Conservation (phyloP, 2,888 invertebrate species). For the Imbricaverruca yamaguchii region DNA sequence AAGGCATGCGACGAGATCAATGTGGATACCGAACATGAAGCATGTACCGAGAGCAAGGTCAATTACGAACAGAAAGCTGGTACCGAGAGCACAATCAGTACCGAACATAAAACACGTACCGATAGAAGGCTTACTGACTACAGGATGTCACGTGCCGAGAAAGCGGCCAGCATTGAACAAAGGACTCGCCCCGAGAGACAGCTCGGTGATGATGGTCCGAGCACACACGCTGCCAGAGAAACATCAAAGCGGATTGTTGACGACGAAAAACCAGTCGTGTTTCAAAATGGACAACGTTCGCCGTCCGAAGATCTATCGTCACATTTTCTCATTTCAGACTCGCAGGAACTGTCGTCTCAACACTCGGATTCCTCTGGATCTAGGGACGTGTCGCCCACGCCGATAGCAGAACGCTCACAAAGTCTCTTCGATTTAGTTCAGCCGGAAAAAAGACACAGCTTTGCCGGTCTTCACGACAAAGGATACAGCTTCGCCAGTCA, state of each 20-base stretch:
- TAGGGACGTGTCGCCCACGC: slow-evolving; percentile 35
- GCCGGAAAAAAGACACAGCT: slow-evolving; percentile 2
- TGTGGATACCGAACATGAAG: no score
- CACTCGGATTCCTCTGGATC: slow-evolving; percentile 47
- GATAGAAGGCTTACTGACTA: no score
- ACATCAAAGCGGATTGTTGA: no score
- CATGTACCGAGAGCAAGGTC: no score
- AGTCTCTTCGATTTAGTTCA: slow-evolving; percentile 22
- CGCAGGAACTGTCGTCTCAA: background rate
- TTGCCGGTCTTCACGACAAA: background rate
- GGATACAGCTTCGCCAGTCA: background rate
- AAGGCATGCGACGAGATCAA: slow-evolving; percentile 4
- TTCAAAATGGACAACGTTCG: slow-evolving; percentile 23
- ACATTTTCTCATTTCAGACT: slow-evolving; percentile 44
- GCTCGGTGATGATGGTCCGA: no score
- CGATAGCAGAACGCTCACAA: slow-evolving; percentile 32
- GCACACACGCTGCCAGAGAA: no score
- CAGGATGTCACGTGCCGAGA: no score
- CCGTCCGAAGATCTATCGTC: slow-evolving; percentile 42
- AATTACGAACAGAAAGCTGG: no score
- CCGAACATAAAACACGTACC: no score
- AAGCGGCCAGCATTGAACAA: no score
- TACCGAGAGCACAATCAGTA: no score
- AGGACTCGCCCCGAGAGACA: no score
- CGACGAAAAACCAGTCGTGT: slow-evolving; percentile 41